Base-by-base conservation (phyloP, 2,797 vertebrate species). In the Nyctibius grandis region DNA sequence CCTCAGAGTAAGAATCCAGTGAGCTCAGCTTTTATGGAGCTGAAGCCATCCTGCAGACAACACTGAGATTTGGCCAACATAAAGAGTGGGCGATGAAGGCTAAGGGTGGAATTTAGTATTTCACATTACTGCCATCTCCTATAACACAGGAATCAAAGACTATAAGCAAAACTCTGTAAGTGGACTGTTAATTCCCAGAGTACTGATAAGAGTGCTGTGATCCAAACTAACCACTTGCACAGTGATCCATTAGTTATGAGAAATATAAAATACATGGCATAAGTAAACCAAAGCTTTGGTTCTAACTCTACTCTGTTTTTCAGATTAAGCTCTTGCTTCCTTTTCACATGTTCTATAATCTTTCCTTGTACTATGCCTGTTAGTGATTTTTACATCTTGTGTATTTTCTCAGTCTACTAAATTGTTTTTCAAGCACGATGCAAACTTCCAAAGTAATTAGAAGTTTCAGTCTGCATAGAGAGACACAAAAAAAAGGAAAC, bases 31-130 rank as follows among this genome's bases (percentile, higher is more conserved):
- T 91, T 36, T 42, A 84, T 11, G 25, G 40, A 65, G 54, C 38
- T 92, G 72, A 93, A 90, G 21, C 68, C 53, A 51, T 89, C 81
- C 81, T 61, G 77, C 95, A 96, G 75, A 40, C 50, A 75, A 56
- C 61, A 48, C 42, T 31, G 45, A 95, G 80, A 64, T 36, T 2
- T 44, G 57, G 73, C 34, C 85, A 94, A 78, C 74, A 67, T 31
- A 89, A 91, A 89, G 95, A 40, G 50, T 33, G 89, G 75, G 74
- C 65, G 92, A 69, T 23, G 79, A 95, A 95, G 61, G 50, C 50
- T 68, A 80, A 93, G 57, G 34, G 65, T 48, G 51, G 75, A 70
- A 85, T 88, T 92, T 64, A 89, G 23, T 68, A 67, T 88, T 93
- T 90, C 77, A 57, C 40, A 47, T 97, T 87, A 64, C n/a, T 82